These are phyloP conservation scores for Pelvicachromis taeniatus DNA, from an alignment of 2,113 vertebrate genomes.

Conservation along the genomic window DNA sequence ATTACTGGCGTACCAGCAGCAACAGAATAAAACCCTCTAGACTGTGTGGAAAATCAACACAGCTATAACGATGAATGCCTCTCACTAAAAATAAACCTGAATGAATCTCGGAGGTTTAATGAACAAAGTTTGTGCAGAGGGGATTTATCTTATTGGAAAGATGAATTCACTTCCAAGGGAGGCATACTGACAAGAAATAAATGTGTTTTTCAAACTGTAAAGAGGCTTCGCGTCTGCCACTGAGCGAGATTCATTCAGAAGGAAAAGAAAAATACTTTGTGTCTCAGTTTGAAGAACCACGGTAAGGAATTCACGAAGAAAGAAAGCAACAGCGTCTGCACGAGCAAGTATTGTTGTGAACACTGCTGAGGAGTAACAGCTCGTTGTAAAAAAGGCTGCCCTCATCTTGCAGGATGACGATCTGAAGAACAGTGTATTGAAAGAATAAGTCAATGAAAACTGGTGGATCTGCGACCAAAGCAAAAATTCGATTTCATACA, in stretches of 20 bases:
- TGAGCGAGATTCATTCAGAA: conserved; percentile 18
- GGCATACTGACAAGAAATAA: conserved; percentile 28
- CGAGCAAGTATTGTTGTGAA: background rate
- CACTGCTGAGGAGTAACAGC: background rate
- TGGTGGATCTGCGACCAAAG: background rate
- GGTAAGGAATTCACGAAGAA: background rate
- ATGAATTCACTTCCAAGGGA: conserved; percentile 52
- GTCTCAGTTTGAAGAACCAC: conserved; percentile 10
- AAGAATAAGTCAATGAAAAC: background rate
- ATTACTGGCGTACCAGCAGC: background rate
- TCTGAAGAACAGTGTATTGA: too few relatives aligned
- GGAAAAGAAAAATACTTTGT: conserved; percentile 1
- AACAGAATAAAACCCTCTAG: conserved; percentile 24
- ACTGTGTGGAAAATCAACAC: conserved; percentile 33
- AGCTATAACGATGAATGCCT: background rate
- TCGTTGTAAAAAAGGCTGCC: background rate
- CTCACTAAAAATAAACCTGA: conserved; percentile 53
- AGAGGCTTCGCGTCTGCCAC: conserved; percentile 17
- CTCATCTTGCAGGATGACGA: background rate
- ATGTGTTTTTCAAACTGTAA: conserved; percentile 33
- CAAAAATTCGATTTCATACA: background rate
- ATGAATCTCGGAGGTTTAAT: conserved; percentile 54
- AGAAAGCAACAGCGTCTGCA: background rate
- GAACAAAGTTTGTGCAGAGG: conserved; percentile 29
- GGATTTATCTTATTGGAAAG: conserved; percentile 52